Evolutionary conservation across 2,888 invertebrate species (phyloP), one percentile per base, ranked within the genome.

Genomic region (Nomada ferruginata): DNA sequence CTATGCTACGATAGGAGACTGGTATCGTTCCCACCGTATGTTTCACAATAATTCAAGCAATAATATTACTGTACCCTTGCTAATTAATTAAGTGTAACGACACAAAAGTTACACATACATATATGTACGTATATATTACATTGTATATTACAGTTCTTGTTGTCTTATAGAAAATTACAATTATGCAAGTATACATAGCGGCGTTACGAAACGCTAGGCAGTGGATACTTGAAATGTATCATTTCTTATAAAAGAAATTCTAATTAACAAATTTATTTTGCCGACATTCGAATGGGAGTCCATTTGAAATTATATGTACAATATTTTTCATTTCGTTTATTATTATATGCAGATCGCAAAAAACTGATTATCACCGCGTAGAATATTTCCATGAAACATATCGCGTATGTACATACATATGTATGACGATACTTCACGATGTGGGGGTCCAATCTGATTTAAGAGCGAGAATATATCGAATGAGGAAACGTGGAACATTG

Each of bases 401-500:
- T 71, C 47, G 20, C 18, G 10, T 13, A 10, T 20, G 20, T 42
- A 23, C 23, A 23, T 23, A 1, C 1, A 23, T 23, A 23, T 23
- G 23, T 23, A 61, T 47, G 3, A 68, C 4, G n/a, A 76, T 44
- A 64, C 9, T 79, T 53, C 4, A 52, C 59, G 68, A 26, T 70
- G 63, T 29, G 36, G 63, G 18, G 44, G 26, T 57, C 78, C 75
- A 77, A 83, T 83, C 79, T 84, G 76, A 83, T 83, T 78, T 73
- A 87, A 82, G 82, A 75, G 79, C 76, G 74, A 78, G 76, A 79
- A 79, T 82, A 83, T 84, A 86, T 89, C 87, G 86, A 76, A 87
- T 77, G 76, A 78, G 79, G 86, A 85, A 87, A 84, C 89, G 88
- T 85, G 90, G 90, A 90, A 90, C 88, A 86, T 85, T 85, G 90